A percentile compares a stretch with the other conserved stretches of the same genome.
Evolutionary conservation across 1,140 invertebrate genomes (phyloP).

Genomic region (Trypoxylus dichotomus): DNA sequence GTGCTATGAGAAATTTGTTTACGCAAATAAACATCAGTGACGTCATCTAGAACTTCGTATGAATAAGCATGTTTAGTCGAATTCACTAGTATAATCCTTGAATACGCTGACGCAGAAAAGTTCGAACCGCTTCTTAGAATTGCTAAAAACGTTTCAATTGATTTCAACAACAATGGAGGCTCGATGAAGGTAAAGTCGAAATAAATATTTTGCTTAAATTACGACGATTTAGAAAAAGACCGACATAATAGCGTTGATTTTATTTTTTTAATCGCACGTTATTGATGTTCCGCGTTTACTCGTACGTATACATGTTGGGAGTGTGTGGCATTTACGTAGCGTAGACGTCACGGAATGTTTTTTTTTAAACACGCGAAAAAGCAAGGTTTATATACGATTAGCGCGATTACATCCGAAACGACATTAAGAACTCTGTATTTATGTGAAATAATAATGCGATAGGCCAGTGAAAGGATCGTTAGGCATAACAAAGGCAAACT

Average conservation of each 20-base stretch:
- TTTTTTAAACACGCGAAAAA: neutral
- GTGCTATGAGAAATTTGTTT: neutral
- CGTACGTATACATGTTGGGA: neutral
- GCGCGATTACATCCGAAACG: neutral
- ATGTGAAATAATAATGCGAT: neutral
- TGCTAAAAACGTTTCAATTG: neutral
- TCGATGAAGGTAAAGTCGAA: neutral
- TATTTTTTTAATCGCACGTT: neutral
- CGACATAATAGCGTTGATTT: too few species aligned
- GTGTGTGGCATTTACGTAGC: neutral
- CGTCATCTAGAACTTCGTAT: neutral
- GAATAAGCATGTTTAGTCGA: too few species aligned
- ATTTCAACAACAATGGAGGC: neutral
- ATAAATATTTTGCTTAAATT: too few species aligned
- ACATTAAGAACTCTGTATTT: neutral
- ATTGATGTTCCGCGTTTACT: neutral
- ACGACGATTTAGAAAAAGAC: too few species aligned
- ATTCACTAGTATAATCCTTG: neutral
- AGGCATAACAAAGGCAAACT: neutral
- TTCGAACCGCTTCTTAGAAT: too few species aligned
- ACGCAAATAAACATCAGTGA: neutral
- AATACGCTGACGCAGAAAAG: neutral
- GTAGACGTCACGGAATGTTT: neutral
- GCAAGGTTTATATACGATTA: neutral
- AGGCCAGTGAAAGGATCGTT: neutral